A percentile compares a stretch with the other conserved stretches of the same genome.
phyloP scores from a whole-genome alignment of 1,140 invertebrate species.

The Brevipalpus yothersi region DNA sequence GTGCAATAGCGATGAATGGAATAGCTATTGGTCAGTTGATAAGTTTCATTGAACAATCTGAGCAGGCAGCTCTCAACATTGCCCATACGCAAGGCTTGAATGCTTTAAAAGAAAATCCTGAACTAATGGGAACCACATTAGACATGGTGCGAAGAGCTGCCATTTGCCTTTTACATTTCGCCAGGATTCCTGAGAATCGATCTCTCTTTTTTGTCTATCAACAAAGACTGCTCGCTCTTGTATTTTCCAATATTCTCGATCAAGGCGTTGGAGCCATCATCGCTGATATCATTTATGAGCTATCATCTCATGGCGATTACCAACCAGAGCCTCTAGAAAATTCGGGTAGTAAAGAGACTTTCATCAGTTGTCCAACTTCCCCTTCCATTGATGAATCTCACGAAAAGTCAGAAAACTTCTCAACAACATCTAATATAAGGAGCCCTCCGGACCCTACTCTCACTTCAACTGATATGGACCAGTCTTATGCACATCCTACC shows the following conservation, averaged over 20 bases:
- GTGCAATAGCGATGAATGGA: constrained; percentile 48
- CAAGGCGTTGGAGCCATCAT: constrained; percentile 77
- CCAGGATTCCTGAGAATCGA: constrained; percentile 67
- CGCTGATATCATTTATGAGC: constrained; percentile 62
- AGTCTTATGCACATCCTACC: too few relatives aligned
- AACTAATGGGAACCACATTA: constrained; percentile 90
- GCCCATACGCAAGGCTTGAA: constrained; percentile 78
- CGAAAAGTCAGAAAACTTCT: too few relatives aligned
- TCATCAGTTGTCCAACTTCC: too few relatives aligned
- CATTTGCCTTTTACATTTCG: constrained; percentile 52
- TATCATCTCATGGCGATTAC: constrained; percentile 2
- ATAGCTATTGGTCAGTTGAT: constrained; percentile 68
- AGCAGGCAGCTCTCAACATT: constrained; percentile 71
- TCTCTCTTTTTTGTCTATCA: constrained; percentile 73
- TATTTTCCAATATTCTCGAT: constrained; percentile 90
- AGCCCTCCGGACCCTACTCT: too few relatives aligned
- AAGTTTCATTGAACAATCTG: constrained; percentile 86
- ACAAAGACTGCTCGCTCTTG: constrained; percentile 62
- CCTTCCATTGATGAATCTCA: too few relatives aligned
- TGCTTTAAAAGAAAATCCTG: constrained; percentile 82
- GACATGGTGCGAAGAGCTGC: constrained; percentile 90
- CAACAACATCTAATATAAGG: too few relatives aligned
- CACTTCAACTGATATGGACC: too few relatives aligned
- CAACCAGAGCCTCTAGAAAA: too few relatives aligned
- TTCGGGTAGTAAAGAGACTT: too few relatives aligned